phyloP scores from a whole-genome alignment of 2,888 invertebrate species.

The Hirtodrosophila cameraria region DNA sequence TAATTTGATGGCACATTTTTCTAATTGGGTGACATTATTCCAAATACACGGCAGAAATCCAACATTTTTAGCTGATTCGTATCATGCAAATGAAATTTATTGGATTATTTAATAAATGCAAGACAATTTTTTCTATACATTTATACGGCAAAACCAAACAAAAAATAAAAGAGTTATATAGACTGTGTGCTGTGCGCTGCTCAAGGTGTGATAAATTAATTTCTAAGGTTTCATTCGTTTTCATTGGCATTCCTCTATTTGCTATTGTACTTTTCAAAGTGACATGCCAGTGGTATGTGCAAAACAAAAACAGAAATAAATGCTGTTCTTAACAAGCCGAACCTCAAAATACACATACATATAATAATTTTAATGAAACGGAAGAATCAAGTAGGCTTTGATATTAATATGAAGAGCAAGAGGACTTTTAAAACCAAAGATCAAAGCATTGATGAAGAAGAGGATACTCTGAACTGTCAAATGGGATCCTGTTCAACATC shows the following conservation, averaged over 20 bases:
- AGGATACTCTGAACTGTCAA: too few relatives aligned
- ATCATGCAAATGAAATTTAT: conserved; percentile 34
- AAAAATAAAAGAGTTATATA: conserved; percentile 65
- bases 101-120: conserved; percentile 57
- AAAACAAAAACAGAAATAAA: conserved; percentile 24
- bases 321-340: conserved; percentile 21
- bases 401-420: too few relatives aligned
- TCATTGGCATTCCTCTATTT: conserved; percentile 73
- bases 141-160: conserved; percentile 53
- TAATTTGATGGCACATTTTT: conserved; percentile 60
- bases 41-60: conserved; percentile 19
- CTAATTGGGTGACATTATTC: conserved; percentile 46
- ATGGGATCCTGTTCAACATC: too few relatives aligned
- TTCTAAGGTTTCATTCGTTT: conserved; percentile 78
- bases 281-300: conserved; percentile 45
- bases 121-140: conserved; percentile 34
- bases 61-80: conserved; percentile 39
- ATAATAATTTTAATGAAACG: too few relatives aligned
- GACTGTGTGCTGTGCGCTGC: conserved; percentile 62
- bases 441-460: too few relatives aligned
- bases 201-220: conserved; percentile 77
- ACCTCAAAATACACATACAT: too few relatives aligned
- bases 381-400: too few relatives aligned
- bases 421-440: too few relatives aligned
- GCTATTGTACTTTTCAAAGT: conserved; percentile 69